phyloP scores from a whole-genome alignment of 2,888 invertebrate genomes.

The Pyralis farinalis region DNA sequence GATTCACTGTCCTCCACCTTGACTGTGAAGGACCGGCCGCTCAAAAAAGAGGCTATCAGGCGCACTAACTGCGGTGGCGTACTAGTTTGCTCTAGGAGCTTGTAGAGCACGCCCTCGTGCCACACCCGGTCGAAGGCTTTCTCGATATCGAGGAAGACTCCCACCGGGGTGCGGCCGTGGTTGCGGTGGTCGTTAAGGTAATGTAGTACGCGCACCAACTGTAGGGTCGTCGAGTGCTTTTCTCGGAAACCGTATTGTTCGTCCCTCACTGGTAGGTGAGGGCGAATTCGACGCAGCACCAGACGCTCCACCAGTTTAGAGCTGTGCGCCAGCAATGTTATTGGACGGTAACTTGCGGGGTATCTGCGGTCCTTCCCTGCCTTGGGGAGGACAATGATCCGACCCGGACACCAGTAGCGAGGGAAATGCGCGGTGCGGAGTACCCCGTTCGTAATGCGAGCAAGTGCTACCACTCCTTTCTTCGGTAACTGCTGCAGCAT shows the following conservation, averaged over 20 bases:
- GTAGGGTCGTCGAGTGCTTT: constrained; percentile 24
- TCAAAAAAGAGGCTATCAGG: constrained; percentile 16
- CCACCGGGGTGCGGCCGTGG: constrained; percentile 13
- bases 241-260: constrained; percentile 23
- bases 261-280: background rate
- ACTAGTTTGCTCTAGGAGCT: constrained; percentile 13
- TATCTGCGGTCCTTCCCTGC: background rate
- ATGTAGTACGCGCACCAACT: constrained; percentile 23
- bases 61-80: background rate
- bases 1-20: constrained; percentile 15
- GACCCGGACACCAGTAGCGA: too few species aligned
- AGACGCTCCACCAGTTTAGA: constrained; percentile 4
- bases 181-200: constrained; percentile 15
- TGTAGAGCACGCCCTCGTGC: constrained; percentile 29
- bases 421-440: too few species aligned
- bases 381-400: background rate
- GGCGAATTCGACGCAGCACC: background rate
- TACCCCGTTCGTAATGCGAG: too few species aligned
- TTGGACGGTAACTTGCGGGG: background rate
- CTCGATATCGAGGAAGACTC: constrained; percentile 29
- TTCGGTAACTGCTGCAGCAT: too few species aligned
- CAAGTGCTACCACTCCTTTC: too few species aligned
- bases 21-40: constrained; percentile 5
- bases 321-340: background rate
- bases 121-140: constrained; percentile 34